Base-by-base conservation (phyloP, 2,888 invertebrate genomes). In the Biston betularia region DNA sequence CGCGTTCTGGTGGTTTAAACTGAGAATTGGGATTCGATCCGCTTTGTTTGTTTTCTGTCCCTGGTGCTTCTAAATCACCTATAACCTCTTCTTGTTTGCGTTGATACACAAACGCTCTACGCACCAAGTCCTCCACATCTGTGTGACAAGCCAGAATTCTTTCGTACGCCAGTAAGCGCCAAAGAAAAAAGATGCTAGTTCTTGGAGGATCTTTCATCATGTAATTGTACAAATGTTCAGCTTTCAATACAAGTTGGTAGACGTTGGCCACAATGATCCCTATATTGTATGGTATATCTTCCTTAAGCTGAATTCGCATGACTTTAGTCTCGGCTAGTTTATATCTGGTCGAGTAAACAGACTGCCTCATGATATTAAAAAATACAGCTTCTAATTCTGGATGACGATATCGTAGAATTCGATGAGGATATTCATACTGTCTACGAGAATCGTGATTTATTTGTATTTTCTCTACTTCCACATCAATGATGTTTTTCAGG, bases 241-340 rank as follows among this genome's bases (percentile, higher is more conserved):
- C 42, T 12, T 44, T 42, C 4, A 44, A 5, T 8, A 42, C 8
- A 11, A 54, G 24, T 8, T 54, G 54, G 33, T 54, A 54, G 0
- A 54, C 54, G 42, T 54, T 54, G 42, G 42, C 54, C n/a, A 54
- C 42, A 12, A 44, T n/a, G 12, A 54, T 54, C 33, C 54, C 54
- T 7, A 54, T 44, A 44, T 54, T 42, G 12, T 54, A 54, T 1
- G 54, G 5, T 6, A 12, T 5, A n/a, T 54, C 33, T 6, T 44
- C 33, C 9, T 15, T 54, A 8, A 35, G n/a, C n/a, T n/a, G 24
- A 5, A 44, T 42, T 10, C 54, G 12, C 12, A 44, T 4, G 15
- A n/a, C 12, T 33, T 54, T 54, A 33, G 54, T 54, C 33, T 54
- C 54, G 5, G 54, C 42, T 33, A 54, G 42, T 33, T 42, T 24